A percentile compares a stretch with the other conserved stretches of the same genome.
Evolutionary conservation across 2,113 vertebrate genomes (phyloP).

Genomic region (Pedionomus torquatus): DNA sequence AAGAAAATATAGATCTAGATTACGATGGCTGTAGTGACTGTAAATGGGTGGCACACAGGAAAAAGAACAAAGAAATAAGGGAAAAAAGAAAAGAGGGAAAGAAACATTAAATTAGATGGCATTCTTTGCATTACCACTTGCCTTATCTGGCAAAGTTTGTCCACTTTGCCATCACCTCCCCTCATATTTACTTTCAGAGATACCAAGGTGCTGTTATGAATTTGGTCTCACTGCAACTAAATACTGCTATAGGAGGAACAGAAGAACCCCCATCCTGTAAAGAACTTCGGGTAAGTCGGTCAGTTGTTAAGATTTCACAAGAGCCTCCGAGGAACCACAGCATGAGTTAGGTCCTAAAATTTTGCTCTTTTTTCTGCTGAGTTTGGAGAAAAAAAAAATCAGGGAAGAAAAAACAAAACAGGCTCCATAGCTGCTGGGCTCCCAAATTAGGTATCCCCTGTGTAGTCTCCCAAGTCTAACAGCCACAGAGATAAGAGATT

Average conservation of each 20-base stretch:
- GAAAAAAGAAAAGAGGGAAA: neutral
- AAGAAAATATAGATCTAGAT: neutral
- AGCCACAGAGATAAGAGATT: neutral
- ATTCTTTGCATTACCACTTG: neutral
- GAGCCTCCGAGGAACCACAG: neutral
- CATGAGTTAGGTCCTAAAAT: neutral
- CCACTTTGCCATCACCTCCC: neutral
- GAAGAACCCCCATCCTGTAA: neutral
- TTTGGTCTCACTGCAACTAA: neutral
- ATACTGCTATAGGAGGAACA: neutral
- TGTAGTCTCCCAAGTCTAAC: neutral
- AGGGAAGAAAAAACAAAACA: neutral
- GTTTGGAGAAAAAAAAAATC: neutral
- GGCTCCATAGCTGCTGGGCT: neutral
- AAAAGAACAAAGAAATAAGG: neutral
- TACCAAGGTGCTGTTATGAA: neutral
- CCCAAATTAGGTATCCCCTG: neutral
- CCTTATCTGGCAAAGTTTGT: neutral
- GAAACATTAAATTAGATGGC: neutral
- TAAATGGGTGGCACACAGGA: accelerated
- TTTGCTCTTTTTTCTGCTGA: neutral
- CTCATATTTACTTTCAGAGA: neutral
- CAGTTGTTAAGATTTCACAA: neutral
- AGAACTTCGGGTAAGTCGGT: too few species aligned
- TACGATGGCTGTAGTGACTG: neutral